Base-by-base conservation (phyloP, 2,797 vertebrate species). In the Melanotaenia parkinsoni region DNA sequence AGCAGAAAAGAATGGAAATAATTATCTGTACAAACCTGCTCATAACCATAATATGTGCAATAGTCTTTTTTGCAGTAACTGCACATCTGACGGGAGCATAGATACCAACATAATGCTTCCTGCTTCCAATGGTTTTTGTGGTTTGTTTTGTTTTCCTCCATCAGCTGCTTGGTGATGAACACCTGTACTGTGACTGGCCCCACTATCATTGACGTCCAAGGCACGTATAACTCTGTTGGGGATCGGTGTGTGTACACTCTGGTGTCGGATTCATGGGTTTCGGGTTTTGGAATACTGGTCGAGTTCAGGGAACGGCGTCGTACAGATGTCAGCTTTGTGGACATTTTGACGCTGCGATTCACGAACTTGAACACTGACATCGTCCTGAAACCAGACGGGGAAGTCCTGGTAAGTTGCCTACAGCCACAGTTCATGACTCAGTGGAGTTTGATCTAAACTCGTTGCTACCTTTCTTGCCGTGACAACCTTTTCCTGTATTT, bases 101-200 rank as follows among this genome's bases (percentile, higher is more conserved):
- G 30, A 32, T 32, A 32, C 30, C 30, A 32, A 32, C 5, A 32
- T 5, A 32, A 32, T 32, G 5, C 26, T 32, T 32, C 30, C 30
- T 32, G 3, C 30, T 4, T 26, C 26, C 26, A 26, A 12, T 13
- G 14, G 8, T 47, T 47, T 8, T 47, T 47, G 0, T 47, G 18
- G 6, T n/a, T 9, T n/a, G 7, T 14, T 1, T 20, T 47, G 2
- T n/a, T 5, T 7, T 22, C 45, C 18, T n/a, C 18, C 18, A 2
- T 50, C 45, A 50, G 47, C 37, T 81, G 71, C 20, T 8, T 57
- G 28, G 3, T 20, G 28, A 1, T 0, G 2, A 20, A 16, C 14
- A 22, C 3, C 11, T 72, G 70, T 56, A 65, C 70, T 18, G 43
- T 72, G 11, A 65, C 22, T 1, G 70, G 70, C 4, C 32, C 62